Evolutionary conservation across 2,888 invertebrate species (phyloP).

Genomic region (Troides helena): DNA sequence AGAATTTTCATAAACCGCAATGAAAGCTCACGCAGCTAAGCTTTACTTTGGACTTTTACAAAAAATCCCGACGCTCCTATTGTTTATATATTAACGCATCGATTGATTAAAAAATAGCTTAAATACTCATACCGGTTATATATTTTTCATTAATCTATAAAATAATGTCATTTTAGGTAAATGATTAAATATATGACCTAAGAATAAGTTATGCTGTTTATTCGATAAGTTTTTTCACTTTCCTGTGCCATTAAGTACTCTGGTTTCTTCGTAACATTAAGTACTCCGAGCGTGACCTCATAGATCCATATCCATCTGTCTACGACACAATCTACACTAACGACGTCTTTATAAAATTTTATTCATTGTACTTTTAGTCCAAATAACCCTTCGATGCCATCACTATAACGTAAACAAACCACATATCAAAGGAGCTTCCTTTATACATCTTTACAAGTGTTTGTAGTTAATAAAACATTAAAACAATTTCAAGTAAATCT

Average conservation of each 20-base stretch:
- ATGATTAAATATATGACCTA: too few species aligned
- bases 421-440: slow-evolving; percentile 36
- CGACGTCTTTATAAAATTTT: slow-evolving; percentile 7
- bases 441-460: too few species aligned
- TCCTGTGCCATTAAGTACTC: slow-evolving; percentile 2
- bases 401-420: slow-evolving; percentile 13
- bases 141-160: too few species aligned
- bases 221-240: slow-evolving; percentile 3
- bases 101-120: too few species aligned
- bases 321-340: background rate
- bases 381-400: slow-evolving; percentile 1
- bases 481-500: background rate
- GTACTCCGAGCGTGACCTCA: background rate
- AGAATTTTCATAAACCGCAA: too few species aligned
- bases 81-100: too few species aligned
- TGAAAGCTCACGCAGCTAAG: too few species aligned
- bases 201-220: background rate
- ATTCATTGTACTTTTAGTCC: slow-evolving; percentile 23
- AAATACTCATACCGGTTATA: too few species aligned
- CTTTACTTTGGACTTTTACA: too few species aligned
- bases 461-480: background rate
- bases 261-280: background rate
- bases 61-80: too few species aligned
- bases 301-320: background rate
- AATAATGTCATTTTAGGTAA: too few species aligned